Evolutionary conservation across 2,797 vertebrate species (phyloP).

Genomic region (Rhynchonycteris naso): DNA sequence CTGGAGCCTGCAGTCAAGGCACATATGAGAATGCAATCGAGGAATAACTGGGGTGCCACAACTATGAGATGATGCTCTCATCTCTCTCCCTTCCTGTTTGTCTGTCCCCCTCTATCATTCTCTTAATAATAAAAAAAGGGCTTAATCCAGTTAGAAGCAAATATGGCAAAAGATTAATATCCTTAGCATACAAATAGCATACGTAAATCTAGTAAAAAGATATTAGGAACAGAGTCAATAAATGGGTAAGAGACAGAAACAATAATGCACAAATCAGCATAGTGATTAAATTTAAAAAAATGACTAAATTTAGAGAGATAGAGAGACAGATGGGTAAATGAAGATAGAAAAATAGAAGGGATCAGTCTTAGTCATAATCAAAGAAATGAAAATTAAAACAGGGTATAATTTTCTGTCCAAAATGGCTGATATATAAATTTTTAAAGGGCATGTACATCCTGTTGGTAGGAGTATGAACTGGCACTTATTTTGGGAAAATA

Average conservation of each 20-base stretch:
- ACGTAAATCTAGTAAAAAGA: not conserved
- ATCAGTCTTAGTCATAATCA: not conserved
- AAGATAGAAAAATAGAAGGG: not conserved
- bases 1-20: too few species aligned
- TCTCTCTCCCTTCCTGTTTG: too few species aligned
- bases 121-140: not conserved
- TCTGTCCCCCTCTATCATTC: too few species aligned
- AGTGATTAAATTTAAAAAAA: not conserved
- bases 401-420: not conserved
- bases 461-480: not conserved
- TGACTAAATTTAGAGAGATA: not conserved
- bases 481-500: not conserved
- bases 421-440: not conserved
- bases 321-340: not conserved
- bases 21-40: too few species aligned
- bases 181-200: not conserved
- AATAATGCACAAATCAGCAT: not conserved
- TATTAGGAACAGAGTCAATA: not conserved
- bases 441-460: not conserved
- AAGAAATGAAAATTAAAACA: not conserved
- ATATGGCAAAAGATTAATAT: not conserved
- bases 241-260: not conserved
- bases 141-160: constrained; percentile 43
- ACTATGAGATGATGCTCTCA: too few species aligned
- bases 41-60: too few species aligned